A percentile compares a stretch with the other conserved stretches of the same genome.
phyloP scores from a whole-genome alignment of 2,888 invertebrate genomes.

The Cheilosia variabilis region DNA sequence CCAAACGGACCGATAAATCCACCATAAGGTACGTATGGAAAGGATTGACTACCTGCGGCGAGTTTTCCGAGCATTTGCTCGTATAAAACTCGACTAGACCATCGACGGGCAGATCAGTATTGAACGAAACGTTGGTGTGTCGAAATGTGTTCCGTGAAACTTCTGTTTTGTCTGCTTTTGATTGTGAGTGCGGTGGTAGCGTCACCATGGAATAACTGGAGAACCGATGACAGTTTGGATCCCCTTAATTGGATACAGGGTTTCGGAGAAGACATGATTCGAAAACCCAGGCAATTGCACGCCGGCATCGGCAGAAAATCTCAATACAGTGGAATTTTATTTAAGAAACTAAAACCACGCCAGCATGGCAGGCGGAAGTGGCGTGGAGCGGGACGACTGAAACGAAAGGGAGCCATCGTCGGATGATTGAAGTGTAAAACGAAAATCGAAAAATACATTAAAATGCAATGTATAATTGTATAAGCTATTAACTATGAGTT shows the following conservation, averaged over 20 bases:
- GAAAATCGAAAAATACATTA: not conserved
- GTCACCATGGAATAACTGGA: slow-evolving; percentile 58
- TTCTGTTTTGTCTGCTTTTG: slow-evolving; percentile 32
- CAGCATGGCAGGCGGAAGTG: slow-evolving; percentile 48
- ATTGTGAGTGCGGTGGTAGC: slow-evolving; percentile 46
- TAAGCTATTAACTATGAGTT: slow-evolving; percentile 2
- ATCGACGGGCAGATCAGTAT: slow-evolving; percentile 53
- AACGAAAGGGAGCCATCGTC: slow-evolving; percentile 37
- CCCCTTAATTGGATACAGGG: slow-evolving; percentile 80
- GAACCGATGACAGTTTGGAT: slow-evolving; percentile 80
- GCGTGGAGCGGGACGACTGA: slow-evolving; percentile 37
- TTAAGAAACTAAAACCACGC: slow-evolving; percentile 63
- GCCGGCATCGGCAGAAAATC: slow-evolving; percentile 11
- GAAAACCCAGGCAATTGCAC: slow-evolving; percentile 77
- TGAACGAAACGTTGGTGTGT: slow-evolving; percentile 50
- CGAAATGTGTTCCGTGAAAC: slow-evolving; percentile 50
- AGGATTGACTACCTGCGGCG: slow-evolving; percentile 56
- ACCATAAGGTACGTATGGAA: slow-evolving; percentile 38
- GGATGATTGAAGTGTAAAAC: not conserved
- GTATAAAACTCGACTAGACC: slow-evolving; percentile 55
- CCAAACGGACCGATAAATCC: slow-evolving; percentile 34
- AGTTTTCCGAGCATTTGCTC: not conserved
- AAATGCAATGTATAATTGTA: not conserved
- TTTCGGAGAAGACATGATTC: slow-evolving; percentile 79
- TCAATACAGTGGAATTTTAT: slow-evolving; percentile 59